Percentiles rank a stretch among this genome's conserved stretches.
These are phyloP conservation scores for Nasua narica DNA, from an alignment of 2,797 vertebrate species.

Conservation along the genomic window DNA sequence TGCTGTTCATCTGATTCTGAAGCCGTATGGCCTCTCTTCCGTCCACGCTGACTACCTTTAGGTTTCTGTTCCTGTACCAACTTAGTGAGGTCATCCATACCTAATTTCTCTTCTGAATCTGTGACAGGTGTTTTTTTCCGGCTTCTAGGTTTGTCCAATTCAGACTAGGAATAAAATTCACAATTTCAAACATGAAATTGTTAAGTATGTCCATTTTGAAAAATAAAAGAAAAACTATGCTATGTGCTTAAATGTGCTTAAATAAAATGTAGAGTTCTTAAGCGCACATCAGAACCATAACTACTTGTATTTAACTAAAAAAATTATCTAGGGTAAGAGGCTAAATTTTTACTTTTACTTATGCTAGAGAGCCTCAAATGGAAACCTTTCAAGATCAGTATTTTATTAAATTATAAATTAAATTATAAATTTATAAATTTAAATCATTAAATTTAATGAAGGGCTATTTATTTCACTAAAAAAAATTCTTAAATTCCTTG, in stretches of 20 bases:
- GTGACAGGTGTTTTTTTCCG: conserved; percentile 90
- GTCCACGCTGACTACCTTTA: conserved; percentile 88
- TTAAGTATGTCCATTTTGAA: neutral
- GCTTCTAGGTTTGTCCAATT: conserved; percentile 92
- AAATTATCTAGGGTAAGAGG: neutral
- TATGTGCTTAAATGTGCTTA: neutral
- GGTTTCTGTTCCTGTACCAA: conserved; percentile 90
- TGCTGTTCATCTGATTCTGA: conserved; percentile 87
- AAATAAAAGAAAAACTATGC: neutral
- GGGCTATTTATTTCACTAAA: neutral
- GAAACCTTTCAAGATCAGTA: neutral
- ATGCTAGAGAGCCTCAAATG: neutral
- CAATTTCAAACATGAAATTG: conserved; percentile 23
- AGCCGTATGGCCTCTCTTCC: conserved; percentile 89
- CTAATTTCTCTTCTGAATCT: conserved; percentile 88
- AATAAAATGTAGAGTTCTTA: neutral
- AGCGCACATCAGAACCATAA: neutral
- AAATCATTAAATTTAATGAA: too few species aligned
- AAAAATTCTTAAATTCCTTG: neutral
- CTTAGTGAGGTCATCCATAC: conserved; percentile 85
- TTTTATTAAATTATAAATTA: neutral
- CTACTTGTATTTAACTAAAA: conserved; percentile 20
- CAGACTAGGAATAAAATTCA: conserved; percentile 82
- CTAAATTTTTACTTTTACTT: neutral
- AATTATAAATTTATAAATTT: neutral